Base-by-base conservation (phyloP, 2,797 vertebrate genomes). In the Anas georgica region DNA sequence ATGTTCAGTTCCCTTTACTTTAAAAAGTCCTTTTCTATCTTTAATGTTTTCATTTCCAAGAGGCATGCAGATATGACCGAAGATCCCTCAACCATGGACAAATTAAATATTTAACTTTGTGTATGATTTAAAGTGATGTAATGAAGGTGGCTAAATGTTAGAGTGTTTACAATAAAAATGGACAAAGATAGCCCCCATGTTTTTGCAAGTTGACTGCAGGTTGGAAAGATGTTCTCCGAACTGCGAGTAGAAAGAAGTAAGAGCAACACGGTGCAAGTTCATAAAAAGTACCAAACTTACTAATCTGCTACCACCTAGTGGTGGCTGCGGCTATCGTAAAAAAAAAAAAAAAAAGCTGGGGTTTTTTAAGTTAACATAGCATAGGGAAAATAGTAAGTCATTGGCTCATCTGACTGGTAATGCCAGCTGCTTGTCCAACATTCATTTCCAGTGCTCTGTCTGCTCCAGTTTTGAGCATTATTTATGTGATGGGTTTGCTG, bases 231-330 rank as follows among this genome's bases (percentile, higher is more conserved):
- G 48, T 67, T 95, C 63, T 75, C 26, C 39, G 16, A 39, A 58
- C 48, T 0, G 1, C 33, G 68, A 13, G 18, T 87, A 55, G 68
- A 90, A 82, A 55, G 68, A 90, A 82, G 43, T 8, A 80, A 45
- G 26, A 92, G 39, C 9, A 89, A 37, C 31, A 1, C 6, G 22
- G 48, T 69, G 12, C 23, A 7, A 31, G 10, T 25, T 63, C 64
- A n/a, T 72, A 39, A 82, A 56, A 74, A 31, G 15, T 6, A 26
- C 21, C 46, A 86, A 56, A 60, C 48, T 91, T 93, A 75, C 79
- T 87, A 35, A 76, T 43, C 76, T 96, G 84, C 95, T 94, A 55
- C 96, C 97, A 97, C 67, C 96, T 97, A 96, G 95, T 86, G 97
- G 96, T 94, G 43, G 66, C 54, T 87, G 14, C 17, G 1, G 50